Base-by-base conservation (phyloP, 2,797 vertebrate genomes). In the Chelmon rostratus region DNA sequence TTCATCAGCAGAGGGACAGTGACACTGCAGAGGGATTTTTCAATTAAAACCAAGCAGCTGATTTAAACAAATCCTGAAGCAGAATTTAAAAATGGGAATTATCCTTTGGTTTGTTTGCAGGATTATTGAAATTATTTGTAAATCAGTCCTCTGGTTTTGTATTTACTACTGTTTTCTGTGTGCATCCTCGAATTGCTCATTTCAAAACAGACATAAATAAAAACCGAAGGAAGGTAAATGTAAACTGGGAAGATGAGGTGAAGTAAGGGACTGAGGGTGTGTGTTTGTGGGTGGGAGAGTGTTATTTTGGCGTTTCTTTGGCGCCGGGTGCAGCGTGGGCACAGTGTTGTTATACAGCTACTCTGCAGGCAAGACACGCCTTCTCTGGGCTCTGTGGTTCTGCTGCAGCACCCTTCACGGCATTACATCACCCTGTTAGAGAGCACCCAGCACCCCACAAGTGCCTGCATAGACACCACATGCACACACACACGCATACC, bases 351-450 rank as follows among this genome's bases (percentile, higher is more conserved):
- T 77, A 65, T 83, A 73, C 81, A 71, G 82, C 88, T 80, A 76
- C 86, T 90, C 90, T 81, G 88, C 90, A 92, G 88, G 87, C 82
- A 81, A 81, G 91, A 90, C 92, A 92, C 90, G 86, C 91, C 93
- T 90, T 91, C 92, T 84, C 74, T 77, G 82, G 88, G 86, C 84
- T 84, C 79, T 33, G 85, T 84, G 91, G 73, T 88, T 89, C 86
- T 92, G 86, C 91, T 93, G 92, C 92, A 93, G 90, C 91, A 90
- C 79, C 87, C 86, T 93, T 89, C 86, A 86, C 64, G 61, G 83
- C 92, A 93, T 94, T 93, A 92, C 91, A 90, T 93, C 91, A 93
- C 88, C 88, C 85, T 86, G 82, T 71, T 76, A 86, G 69, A 90
- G 74, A 88, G 90, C 84, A 84, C 69, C 82, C 78, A 87, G 68